These are phyloP conservation scores for Aphis craccivora DNA, from an alignment of 1,140 invertebrate genomes.

Conservation along the genomic window DNA sequence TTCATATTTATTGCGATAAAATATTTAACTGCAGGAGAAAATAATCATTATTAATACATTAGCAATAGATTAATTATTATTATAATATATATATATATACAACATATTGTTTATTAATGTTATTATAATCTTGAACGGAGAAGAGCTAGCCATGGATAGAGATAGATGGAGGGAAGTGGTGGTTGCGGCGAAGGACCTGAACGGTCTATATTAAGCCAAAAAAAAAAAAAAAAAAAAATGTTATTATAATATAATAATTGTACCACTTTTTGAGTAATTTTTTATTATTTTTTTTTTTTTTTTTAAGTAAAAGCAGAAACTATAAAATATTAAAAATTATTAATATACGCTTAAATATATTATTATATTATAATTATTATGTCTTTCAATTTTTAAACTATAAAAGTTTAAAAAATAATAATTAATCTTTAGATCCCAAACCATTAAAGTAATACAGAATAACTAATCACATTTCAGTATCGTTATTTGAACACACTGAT, in stretches of 20 bases:
- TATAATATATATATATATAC: too few relatives aligned
- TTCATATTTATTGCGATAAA: not conserved
- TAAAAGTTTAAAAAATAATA: not conserved
- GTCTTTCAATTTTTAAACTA: not conserved
- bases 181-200: too few relatives aligned
- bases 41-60: not conserved
- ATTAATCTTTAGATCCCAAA: not conserved
- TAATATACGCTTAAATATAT: too few relatives aligned
- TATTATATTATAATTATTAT: not conserved
- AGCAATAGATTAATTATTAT: not conserved
- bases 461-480: not conserved
- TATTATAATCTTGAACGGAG: too few relatives aligned
- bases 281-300: not conserved
- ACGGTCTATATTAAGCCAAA: too few relatives aligned
- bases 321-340: not conserved
- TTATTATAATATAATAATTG: not conserved
- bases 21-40: not conserved
- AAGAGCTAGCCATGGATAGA: too few relatives aligned
- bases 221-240: too few relatives aligned
- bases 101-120: too few relatives aligned
- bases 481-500: not conserved
- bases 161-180: too few relatives aligned
- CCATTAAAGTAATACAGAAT: not conserved
- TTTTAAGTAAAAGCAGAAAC: not conserved
- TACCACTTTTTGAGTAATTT: not conserved